A percentile compares a stretch with the other conserved stretches of the same genome.
Conservation (phyloP, 2,888 invertebrate genomes). For the Tenthredo distinguenda region DNA sequence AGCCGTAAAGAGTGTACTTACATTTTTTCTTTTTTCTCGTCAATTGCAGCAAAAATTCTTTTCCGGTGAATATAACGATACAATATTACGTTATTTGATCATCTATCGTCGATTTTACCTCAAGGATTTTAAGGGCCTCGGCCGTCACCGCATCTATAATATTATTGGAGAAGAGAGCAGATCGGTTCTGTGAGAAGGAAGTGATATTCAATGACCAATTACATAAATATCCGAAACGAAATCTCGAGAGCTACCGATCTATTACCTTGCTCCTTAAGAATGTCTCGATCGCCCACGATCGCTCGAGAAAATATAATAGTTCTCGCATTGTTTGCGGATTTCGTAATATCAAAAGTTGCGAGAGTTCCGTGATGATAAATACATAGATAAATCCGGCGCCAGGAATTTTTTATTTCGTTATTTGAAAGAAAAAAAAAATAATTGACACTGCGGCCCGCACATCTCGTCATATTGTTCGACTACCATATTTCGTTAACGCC, state of each 20-base stretch:
- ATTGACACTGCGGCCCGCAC: not conserved
- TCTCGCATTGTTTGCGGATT: slow-evolving; percentile 41
- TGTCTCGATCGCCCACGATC: slow-evolving; percentile 48
- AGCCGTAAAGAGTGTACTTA: slow-evolving; percentile 3
- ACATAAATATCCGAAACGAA: not conserved
- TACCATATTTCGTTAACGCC: not conserved
- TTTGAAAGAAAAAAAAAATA: not conserved
- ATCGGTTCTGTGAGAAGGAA: not conserved
- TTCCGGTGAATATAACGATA: not conserved
- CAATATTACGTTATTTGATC: not conserved
- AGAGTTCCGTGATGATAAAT: not conserved
- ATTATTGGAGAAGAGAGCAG: not conserved
- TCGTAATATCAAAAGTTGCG: slow-evolving; percentile 32
- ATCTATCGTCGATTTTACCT: not conserved
- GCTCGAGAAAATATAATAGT: slow-evolving; percentile 14
- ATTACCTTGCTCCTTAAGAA: slow-evolving; percentile 7
- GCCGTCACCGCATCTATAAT: not conserved
- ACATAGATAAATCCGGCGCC: not conserved
- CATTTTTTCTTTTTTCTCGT: not conserved
- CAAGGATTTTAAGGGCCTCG: not conserved
- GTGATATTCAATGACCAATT: slow-evolving; percentile 9
- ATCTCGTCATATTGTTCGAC: not conserved
- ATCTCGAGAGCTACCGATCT: slow-evolving; percentile 27
- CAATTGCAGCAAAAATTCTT: not conserved
- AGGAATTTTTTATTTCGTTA: not conserved